Base-by-base conservation (phyloP, 1,140 invertebrate species). In the Reticulitermes speratus region DNA sequence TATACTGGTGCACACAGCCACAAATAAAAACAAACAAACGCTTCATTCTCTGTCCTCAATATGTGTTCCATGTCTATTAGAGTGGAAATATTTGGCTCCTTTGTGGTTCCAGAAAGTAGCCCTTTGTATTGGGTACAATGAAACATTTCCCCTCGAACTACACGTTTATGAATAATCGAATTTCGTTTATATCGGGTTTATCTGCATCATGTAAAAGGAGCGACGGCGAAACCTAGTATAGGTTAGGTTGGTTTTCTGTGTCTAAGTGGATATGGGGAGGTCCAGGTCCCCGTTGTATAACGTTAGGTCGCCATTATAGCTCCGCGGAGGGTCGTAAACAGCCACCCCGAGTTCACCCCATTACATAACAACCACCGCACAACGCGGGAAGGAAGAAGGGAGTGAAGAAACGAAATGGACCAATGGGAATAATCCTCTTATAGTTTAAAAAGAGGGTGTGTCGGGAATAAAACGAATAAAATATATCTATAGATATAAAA, bases 331-430 rank as follows among this genome's bases (percentile, higher is more conserved):
- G 65, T 75, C 65, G 65, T 75, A 75, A 75, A 75, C 65, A 75
- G 65, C 65, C 65, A 30, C 65, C 65, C 65, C 65, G 25, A 75
- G 65, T 75, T 75, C 65, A 75, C 65, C 65, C 65, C 65, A 75
- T 75, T 75, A 75, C 65, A 75, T 75, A 75, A 75, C 65, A n/a
- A 75, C 65, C 65, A 14, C 65, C n/a, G 7, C 25, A 55, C 65
- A 9, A 25, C 25, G 65, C 65, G 65, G 65, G 8, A 55, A 55
- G n/a, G 65, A 30, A 30, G 25, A 25, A 30, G 65, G 25, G 65
- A 25, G 65, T 75, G 65, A 75, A 75, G 65, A 75, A 75, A 75
- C 65, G 65, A 75, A 75, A 75, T 75, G 65, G 65, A 75, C 65
- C 65, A 75, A 75, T 75, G 65, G 65, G 65, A 75, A 75, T 75